Evolutionary conservation across 2,797 vertebrate genomes (phyloP).

Genomic region (Xyrichtys novacula): DNA sequence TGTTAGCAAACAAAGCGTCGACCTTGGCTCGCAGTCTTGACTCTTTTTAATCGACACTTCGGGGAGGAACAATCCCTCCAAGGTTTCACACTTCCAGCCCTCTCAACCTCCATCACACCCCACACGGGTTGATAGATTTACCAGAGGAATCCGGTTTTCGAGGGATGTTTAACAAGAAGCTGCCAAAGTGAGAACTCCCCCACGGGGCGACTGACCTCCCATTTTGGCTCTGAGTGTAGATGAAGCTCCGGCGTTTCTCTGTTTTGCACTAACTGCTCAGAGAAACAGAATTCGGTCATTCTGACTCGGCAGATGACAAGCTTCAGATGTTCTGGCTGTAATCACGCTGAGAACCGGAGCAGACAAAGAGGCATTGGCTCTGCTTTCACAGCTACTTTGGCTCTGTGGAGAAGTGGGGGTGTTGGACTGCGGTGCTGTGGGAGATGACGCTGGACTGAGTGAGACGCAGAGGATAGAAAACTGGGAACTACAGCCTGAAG

Average conservation of each 20-base stretch:
- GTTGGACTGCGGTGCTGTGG: slow-evolving; percentile 24
- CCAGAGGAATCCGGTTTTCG: slow-evolving; percentile 45
- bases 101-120: slow-evolving; percentile 26
- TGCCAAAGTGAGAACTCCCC: slow-evolving; percentile 59
- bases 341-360: slow-evolving; percentile 43
- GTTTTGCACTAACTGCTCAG: slow-evolving; percentile 24
- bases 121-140: slow-evolving; percentile 46
- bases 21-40: slow-evolving; percentile 59
- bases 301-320: slow-evolving; percentile 43
- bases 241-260: slow-evolving; percentile 37
- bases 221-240: slow-evolving; percentile 41
- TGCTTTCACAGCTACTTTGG: slow-evolving; percentile 30
- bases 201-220: slow-evolving; percentile 45
- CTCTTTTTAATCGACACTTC: slow-evolving; percentile 22
- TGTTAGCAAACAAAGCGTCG: slow-evolving; percentile 58
- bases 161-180: slow-evolving; percentile 49
- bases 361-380: slow-evolving; percentile 49
- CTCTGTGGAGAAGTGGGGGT: slow-evolving; percentile 13
- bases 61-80: slow-evolving; percentile 21
- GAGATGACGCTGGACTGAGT: slow-evolving; percentile 18
- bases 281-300: slow-evolving; percentile 43
- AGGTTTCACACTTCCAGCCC: slow-evolving; percentile 45
- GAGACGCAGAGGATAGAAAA: slow-evolving; percentile 17
- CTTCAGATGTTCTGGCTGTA: slow-evolving; percentile 56
- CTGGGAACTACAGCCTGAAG: neutral